Percentiles rank a stretch among this genome's conserved stretches.
phyloP scores from a whole-genome alignment of 2,113 vertebrate genomes.

The Beaufortia kweichowensis region DNA sequence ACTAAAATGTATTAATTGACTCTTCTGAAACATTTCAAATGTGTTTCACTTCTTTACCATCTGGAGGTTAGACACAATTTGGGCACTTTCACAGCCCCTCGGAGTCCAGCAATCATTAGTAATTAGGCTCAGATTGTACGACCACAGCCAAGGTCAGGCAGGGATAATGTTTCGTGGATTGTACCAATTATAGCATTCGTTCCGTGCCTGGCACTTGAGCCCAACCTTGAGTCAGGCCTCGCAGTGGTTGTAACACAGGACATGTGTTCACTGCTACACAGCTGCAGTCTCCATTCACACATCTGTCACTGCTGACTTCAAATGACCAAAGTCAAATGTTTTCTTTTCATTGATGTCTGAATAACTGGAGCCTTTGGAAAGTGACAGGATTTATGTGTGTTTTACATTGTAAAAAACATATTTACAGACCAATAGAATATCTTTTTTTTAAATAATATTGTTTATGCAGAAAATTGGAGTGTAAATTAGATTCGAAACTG shows the following conservation, averaged over 20 bases:
- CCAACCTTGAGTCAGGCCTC: conserved; percentile 54
- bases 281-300: conserved; percentile 32
- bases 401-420: not conserved
- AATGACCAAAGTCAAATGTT: conserved; percentile 27
- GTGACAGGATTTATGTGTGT: not conserved
- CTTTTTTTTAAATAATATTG: no score
- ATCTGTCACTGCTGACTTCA: conserved; percentile 31
- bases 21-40: conserved; percentile 44
- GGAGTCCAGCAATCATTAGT: conserved; percentile 50
- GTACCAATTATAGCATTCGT: conserved; percentile 55
- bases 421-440: not conserved
- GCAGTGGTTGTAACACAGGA: conserved; percentile 44
- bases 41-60: conserved; percentile 39
- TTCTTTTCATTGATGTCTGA: not conserved
- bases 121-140: conserved; percentile 53
- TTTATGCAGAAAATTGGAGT: no score
- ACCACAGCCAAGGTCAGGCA: conserved; percentile 52
- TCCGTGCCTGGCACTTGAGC: conserved; percentile 52
- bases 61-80: conserved; percentile 51
- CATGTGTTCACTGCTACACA: conserved; percentile 31
- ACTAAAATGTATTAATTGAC: conserved; percentile 26
- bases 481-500: no score
- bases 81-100: conserved; percentile 45
- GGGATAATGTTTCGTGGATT: conserved; percentile 54
- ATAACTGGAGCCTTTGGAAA: not conserved